Percentiles rank a stretch among this genome's conserved stretches.
Evolutionary conservation across 2,888 invertebrate species (phyloP).

Genomic region (Tinea pellionella): DNA sequence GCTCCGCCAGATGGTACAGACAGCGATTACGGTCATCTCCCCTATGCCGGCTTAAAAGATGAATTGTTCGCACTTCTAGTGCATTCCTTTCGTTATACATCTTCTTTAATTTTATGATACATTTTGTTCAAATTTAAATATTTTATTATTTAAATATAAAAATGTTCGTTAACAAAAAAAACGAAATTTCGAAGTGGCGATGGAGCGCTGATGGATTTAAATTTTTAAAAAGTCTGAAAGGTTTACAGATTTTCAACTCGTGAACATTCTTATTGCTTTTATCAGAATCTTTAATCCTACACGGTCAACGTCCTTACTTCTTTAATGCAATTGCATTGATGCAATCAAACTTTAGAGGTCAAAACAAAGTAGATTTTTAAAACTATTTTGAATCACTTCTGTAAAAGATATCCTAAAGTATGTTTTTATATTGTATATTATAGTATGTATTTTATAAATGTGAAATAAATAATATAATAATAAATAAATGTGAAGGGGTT

Average conservation of each 20-base stretch:
- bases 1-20: no score
- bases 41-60: no score
- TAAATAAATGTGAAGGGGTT: no score
- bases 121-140: neutral
- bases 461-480: no score
- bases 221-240: conserved; percentile 32
- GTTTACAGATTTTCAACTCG: conserved; percentile 26
- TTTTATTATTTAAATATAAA: neutral
- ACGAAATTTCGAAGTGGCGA: conserved; percentile 20
- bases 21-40: no score
- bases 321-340: neutral
- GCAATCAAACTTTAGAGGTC: neutral
- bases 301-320: conserved; percentile 11
- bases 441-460: no score
- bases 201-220: conserved; percentile 31
- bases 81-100: no score
- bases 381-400: neutral
- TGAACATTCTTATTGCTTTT: conserved; percentile 22
- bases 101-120: no score
- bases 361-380: neutral
- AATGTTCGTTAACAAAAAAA: conserved; percentile 14
- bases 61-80: no score
- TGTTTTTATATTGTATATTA: no score
- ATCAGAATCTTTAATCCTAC: conserved; percentile 23
- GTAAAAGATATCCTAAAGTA: no score